Evolutionary conservation across 2,888 invertebrate species (phyloP).

Genomic region (Seira sanloemensis): DNA sequence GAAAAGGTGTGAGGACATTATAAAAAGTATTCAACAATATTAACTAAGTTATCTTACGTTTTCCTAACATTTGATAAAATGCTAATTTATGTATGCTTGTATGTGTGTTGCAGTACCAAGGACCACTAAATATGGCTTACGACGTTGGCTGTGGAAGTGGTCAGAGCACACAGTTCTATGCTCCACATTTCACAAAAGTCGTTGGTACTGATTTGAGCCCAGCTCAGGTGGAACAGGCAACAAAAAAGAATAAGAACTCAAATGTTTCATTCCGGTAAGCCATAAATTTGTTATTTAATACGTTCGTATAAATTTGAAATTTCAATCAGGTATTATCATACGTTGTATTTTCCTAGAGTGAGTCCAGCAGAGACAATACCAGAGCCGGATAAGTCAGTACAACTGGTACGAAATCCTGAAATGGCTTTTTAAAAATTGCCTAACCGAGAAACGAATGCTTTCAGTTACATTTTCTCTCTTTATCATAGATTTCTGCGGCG

Average conservation of each 20-base stretch:
- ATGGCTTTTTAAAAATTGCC: no score
- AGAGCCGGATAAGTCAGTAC: slow-evolving; percentile 74
- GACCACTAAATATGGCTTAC: slow-evolving; percentile 74
- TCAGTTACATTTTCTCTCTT: neutral
- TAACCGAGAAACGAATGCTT: neutral
- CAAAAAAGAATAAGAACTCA: slow-evolving; percentile 69
- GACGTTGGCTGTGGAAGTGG: slow-evolving; percentile 79
- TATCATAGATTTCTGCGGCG: slow-evolving; percentile 74
- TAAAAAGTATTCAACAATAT: no score
- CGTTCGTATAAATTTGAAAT: neutral
- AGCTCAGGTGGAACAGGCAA: slow-evolving; percentile 76
- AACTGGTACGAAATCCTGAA: slow-evolving; percentile 75
- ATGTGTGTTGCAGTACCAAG: slow-evolving; percentile 55
- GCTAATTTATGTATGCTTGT: neutral
- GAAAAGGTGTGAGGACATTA: slow-evolving; percentile 68
- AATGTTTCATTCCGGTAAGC: slow-evolving; percentile 50
- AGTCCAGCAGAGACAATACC: slow-evolving; percentile 76
- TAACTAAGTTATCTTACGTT: no score
- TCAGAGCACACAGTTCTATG: slow-evolving; percentile 77
- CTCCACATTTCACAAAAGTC: slow-evolving; percentile 76
- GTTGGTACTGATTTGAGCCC: slow-evolving; percentile 77
- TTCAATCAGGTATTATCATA: neutral
- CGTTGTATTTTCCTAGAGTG: slow-evolving; percentile 24
- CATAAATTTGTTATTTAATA: neutral
- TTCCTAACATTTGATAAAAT: neutral